These are phyloP conservation scores for Allobates femoralis DNA, from an alignment of 2,797 vertebrate species.

Conservation along the genomic window DNA sequence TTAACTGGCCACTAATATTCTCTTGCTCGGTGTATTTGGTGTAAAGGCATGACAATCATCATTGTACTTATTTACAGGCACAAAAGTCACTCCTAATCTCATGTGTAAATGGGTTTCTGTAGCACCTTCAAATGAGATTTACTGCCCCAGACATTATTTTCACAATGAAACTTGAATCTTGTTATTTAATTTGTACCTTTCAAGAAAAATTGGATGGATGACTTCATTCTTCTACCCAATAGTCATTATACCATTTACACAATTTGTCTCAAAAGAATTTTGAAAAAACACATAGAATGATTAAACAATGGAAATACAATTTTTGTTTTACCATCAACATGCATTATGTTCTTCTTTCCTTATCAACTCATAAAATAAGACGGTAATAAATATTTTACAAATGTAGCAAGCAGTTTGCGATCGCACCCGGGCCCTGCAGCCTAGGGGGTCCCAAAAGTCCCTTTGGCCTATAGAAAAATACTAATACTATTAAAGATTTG, in stretches of 20 bases:
- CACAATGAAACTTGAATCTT: conserved; percentile 18
- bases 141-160: conserved; percentile 21
- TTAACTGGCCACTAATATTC: background rate
- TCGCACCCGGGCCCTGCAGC: no score
- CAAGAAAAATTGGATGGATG: background rate
- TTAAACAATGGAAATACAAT: background rate
- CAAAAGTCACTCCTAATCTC: conserved; percentile 47
- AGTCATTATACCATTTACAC: background rate
- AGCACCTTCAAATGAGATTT: conserved; percentile 60
- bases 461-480: no score
- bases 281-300: background rate
- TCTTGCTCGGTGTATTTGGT: background rate
- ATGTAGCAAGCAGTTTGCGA: no score
- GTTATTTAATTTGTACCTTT: conserved; percentile 33
- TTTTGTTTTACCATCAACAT: no score
- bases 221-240: background rate
- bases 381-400: no score
- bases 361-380: no score
- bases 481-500: no score
- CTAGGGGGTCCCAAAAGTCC: no score
- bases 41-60: conserved; percentile 22
- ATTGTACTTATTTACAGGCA: conserved; percentile 30
- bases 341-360: no score
- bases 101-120: conserved; percentile 59
- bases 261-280: background rate